Base-by-base conservation (phyloP, 2,113 vertebrate species). In the Herpetotheres cachinnans region DNA sequence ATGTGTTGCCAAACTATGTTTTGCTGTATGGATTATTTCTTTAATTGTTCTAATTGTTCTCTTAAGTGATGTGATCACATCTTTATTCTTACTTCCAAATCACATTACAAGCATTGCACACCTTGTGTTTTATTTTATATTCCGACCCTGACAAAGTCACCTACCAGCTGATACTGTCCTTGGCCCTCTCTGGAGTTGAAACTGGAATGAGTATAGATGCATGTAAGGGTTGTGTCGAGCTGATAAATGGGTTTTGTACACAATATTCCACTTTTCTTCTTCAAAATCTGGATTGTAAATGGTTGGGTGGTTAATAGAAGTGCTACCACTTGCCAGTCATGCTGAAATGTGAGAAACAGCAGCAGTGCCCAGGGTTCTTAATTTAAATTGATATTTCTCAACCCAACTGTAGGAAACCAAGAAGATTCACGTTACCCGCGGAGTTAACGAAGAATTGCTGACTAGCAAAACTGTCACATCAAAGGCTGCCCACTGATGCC, bases 1-100 rank as follows among this genome's bases (percentile, higher is more conserved):
- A 91, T 10, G 13, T 0, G 0, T 76, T 79, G 36, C 86, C 84
- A 84, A 94, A 82, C 71, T 7, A 0, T 89, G 86, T 94, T 95
- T 95, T 91, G 93, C 72, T 30, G 17, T 12, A 44, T 55, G 50
- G 77, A 52, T 91, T 66, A 74, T 88, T 96, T 72, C 54, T 55
- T 82, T 95, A 96, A 96, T 96, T 95, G 93, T 82, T 74, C 82
- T 96, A 95, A 97, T 97, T 96, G 83, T 82, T 44, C 69, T 46
- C 56, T 17, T 54, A 81, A 86, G 86, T 91, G 94, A 58, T 22
- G 32, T 7, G 94, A 61, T 93, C 46, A 81, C 6, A 3, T 81
- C 38, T 95, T 89, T 47, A 61, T 73, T 81, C 79, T 55, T 56
- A 55, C 78, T 82, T 72, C 72, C 42, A 26, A 36, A 69, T 90